phyloP scores from a whole-genome alignment of 2,797 vertebrate species.

The Centropyge bicolor region DNA sequence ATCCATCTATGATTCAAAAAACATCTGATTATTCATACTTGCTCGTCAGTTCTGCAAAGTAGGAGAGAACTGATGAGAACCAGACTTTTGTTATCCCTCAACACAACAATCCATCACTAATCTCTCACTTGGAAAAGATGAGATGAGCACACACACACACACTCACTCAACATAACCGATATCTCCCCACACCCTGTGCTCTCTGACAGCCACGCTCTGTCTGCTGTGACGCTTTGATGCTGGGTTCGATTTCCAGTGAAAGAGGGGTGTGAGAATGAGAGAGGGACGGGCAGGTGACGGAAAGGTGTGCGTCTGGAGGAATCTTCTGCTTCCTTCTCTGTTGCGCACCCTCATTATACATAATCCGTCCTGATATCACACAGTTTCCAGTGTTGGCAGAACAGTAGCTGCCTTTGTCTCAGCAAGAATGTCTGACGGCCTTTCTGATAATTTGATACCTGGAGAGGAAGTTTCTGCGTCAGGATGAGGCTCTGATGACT shows the following conservation, averaged over 20 bases:
- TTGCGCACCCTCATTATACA: not conserved
- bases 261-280: not conserved
- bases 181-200: conserved; percentile 21
- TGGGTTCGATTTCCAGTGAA: conserved; percentile 55
- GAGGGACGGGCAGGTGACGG: conserved; percentile 15
- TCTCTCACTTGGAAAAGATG: conserved; percentile 21
- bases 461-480: conserved; percentile 21
- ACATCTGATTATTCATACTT: not conserved
- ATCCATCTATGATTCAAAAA: not conserved
- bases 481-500: not conserved
- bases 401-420: conserved; percentile 65
- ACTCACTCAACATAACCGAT: conserved; percentile 4
- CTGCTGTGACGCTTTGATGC: conserved; percentile 69
- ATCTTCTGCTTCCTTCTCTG: not conserved
- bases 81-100: conserved; percentile 24
- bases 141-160: not conserved
- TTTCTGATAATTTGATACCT: conserved; percentile 67
- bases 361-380: conserved; percentile 32
- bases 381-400: conserved; percentile 32
- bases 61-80: not conserved
- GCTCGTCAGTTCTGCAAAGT: not conserved
- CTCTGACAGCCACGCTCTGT: conserved; percentile 44
- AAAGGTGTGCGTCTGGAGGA: not conserved
- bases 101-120: conserved; percentile 2
- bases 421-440: conserved; percentile 30